Conservation (phyloP, 2,797 vertebrate genomes). For the Acomys russatus region DNA sequence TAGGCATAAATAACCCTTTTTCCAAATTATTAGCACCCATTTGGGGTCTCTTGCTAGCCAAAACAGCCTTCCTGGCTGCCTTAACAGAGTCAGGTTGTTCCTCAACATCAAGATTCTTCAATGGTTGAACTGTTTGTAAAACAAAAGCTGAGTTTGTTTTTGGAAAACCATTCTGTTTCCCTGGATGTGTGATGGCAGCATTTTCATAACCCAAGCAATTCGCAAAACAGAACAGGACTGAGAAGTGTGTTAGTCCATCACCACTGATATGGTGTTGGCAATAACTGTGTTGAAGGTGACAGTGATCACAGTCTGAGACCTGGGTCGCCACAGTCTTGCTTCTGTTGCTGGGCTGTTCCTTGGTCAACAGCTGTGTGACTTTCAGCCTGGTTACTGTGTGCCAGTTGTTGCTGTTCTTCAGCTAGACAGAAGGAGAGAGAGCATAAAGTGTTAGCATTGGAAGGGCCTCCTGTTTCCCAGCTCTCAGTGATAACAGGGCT, state of each 20-base stretch:
- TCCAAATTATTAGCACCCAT: background rate
- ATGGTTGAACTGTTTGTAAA: too few species aligned
- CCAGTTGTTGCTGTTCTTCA: constrained; percentile 76
- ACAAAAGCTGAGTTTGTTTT: constrained; percentile 5
- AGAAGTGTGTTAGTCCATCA: background rate
- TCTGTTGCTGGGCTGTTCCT: constrained; percentile 50
- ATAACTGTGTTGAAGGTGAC: background rate
- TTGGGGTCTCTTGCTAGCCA: background rate
- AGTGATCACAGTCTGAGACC: constrained; percentile 82
- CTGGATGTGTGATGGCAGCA: background rate
- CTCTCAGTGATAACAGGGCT: background rate
- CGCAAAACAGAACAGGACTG: background rate
- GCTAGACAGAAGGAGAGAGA: constrained; percentile 76
- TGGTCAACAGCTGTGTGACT: constrained; percentile 83
- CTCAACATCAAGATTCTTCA: background rate
- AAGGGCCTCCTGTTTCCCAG: background rate
- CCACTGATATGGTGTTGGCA: constrained; percentile 5
- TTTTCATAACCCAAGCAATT: background rate
- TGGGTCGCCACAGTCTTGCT: constrained; percentile 79
- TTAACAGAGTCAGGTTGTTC: background rate
- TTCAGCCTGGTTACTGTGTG: constrained; percentile 88
- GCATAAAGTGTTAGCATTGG: background rate
- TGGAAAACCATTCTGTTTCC: background rate
- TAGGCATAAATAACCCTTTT: background rate
- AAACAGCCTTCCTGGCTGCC: background rate